Percentiles rank a stretch among this genome's conserved stretches.
Evolutionary conservation across 1,140 invertebrate genomes (phyloP).

Genomic region (Neodiprion pinetum): DNA sequence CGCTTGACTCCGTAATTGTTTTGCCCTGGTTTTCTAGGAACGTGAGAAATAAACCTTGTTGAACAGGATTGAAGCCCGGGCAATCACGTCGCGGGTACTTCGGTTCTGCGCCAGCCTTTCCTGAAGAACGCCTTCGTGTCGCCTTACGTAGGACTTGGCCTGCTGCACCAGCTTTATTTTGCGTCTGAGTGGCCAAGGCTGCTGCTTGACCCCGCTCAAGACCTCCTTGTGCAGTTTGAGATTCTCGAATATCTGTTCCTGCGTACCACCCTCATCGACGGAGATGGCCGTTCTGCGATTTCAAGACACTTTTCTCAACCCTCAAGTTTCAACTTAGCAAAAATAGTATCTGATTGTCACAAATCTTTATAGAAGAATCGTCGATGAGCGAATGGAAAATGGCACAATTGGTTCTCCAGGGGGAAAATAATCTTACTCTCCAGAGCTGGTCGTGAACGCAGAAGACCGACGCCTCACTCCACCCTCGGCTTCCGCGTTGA

Average conservation of each 20-base stretch:
- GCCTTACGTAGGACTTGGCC: slow-evolving; percentile 86
- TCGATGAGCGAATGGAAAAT: not conserved
- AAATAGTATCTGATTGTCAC: not conserved
- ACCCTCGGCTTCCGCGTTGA: slow-evolving; percentile 62
- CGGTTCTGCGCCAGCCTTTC: slow-evolving; percentile 87
- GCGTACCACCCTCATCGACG: slow-evolving; percentile 75
- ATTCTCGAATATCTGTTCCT: slow-evolving; percentile 91
- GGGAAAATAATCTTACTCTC: slow-evolving; percentile 70
- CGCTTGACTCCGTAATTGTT: not conserved
- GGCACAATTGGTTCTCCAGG: slow-evolving; percentile 14
- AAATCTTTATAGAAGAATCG: slow-evolving; percentile 11
- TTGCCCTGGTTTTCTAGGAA: too few species aligned
- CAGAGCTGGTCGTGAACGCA: slow-evolving; percentile 83
- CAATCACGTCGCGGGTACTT: slow-evolving; percentile 84
- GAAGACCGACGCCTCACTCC: slow-evolving; percentile 72
- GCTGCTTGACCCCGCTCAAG: slow-evolving; percentile 83
- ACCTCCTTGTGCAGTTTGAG: slow-evolving; percentile 94
- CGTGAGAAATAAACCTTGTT: slow-evolving; percentile 65
- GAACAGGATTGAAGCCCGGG: slow-evolving; percentile 79
- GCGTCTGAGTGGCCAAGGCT: slow-evolving; percentile 87
- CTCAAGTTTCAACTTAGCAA: not conserved
- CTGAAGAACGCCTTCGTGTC: slow-evolving; percentile 88
- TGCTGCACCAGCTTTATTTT: slow-evolving; percentile 86
- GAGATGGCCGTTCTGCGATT: slow-evolving; percentile 73
- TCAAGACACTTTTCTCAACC: slow-evolving; percentile 7